Evolutionary conservation across 2,888 invertebrate genomes (phyloP).

Genomic region (Pyrgus malvae): DNA sequence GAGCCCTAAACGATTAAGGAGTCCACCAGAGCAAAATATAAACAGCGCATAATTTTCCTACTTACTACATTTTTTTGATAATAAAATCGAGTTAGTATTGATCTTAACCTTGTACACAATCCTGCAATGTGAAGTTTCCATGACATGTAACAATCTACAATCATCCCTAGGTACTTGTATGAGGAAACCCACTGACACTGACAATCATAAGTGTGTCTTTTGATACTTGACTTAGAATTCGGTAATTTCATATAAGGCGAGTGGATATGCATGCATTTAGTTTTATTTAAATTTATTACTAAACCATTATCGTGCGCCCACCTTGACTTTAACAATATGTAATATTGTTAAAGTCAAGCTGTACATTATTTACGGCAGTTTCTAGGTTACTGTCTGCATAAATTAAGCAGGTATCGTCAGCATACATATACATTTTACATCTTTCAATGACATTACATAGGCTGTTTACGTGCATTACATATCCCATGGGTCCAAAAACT

Average conservation of each 20-base stretch:
- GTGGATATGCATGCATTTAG: constrained; percentile 7
- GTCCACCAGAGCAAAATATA: neutral
- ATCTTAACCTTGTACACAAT: neutral
- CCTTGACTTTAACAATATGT: no score
- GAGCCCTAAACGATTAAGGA: neutral
- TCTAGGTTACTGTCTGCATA: neutral
- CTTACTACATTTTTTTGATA: neutral
- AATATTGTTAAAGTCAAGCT: constrained; percentile 11
- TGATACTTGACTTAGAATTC: neutral
- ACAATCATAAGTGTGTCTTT: neutral
- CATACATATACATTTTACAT: no score
- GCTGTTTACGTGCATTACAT: constrained; percentile 8
- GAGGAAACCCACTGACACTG: neutral
- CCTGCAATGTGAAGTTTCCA: neutral
- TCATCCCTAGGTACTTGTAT: neutral
- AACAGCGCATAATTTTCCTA: neutral
- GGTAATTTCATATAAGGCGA: constrained; percentile 1
- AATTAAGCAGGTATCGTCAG: neutral
- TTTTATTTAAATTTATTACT: constrained; percentile 6
- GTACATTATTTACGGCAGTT: neutral
- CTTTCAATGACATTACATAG: neutral
- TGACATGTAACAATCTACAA: neutral
- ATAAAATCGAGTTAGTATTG: neutral
- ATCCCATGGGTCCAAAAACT: constrained; percentile 1
- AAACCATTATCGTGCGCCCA: constrained; percentile 13